These are phyloP conservation scores for Sebastolobus altivelis DNA, from an alignment of 2,797 vertebrate species.

Conservation along the genomic window DNA sequence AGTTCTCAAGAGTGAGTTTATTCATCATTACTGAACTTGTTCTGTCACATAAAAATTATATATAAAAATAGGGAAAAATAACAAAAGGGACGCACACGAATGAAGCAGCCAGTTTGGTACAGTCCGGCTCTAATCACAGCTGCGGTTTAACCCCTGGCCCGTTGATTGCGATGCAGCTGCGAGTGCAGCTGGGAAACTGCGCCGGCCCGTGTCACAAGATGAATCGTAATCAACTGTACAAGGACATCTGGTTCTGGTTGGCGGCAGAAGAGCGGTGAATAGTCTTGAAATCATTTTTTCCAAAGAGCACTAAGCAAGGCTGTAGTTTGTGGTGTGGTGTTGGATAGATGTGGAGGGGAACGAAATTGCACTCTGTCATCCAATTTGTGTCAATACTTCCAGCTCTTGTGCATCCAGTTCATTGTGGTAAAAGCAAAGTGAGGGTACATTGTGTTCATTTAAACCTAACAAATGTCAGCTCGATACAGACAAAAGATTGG, in stretches of 20 bases:
- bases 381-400: constrained; percentile 6
- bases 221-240: constrained; percentile 73
- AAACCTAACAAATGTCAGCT: background rate
- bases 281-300: constrained; percentile 52
- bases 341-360: constrained; percentile 5
- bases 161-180: constrained; percentile 79
- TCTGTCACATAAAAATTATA: constrained; percentile 17
- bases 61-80: constrained; percentile 25
- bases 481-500: background rate
- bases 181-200: constrained; percentile 68
- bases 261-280: constrained; percentile 34
- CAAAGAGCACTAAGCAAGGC: constrained; percentile 24
- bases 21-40: constrained; percentile 10
- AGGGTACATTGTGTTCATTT: background rate
- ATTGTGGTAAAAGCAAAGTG: constrained; percentile 2
- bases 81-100: constrained; percentile 14
- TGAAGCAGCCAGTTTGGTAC: constrained; percentile 37
- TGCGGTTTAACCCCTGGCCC: constrained; percentile 65
- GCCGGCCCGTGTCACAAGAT: constrained; percentile 55
- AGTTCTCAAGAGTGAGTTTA: constrained; percentile 20
- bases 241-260: constrained; percentile 70
- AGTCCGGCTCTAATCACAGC: constrained; percentile 68
- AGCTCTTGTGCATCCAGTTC: background rate
- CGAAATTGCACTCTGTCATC: background rate
- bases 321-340: background rate